These are phyloP conservation scores for Microplitis demolitor DNA, from an alignment of 1,140 invertebrate genomes.

Conservation along the genomic window DNA sequence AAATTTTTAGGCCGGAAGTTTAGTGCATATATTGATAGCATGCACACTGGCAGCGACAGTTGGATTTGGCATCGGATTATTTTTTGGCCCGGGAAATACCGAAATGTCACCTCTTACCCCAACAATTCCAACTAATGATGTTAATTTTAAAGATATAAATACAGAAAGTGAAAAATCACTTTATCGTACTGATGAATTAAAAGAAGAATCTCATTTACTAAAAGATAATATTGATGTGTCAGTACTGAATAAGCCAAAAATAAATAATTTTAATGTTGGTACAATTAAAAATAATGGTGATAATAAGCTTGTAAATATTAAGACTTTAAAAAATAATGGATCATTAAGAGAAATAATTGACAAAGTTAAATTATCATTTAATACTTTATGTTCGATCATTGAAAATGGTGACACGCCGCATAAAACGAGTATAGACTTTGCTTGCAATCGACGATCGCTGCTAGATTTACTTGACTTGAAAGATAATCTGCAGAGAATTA, in stretches of 20 bases:
- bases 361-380: constrained; percentile 1
- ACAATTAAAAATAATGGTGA: too few relatives aligned
- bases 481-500: background rate
- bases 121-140: background rate
- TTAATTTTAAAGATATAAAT: constrained; percentile 11
- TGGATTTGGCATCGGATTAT: constrained; percentile 25
- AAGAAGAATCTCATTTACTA: background rate
- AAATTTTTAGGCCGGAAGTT: constrained; percentile 8
- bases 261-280: background rate
- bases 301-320: background rate
- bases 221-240: background rate
- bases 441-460: background rate
- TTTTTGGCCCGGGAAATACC: constrained; percentile 2
- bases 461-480: constrained; percentile 7
- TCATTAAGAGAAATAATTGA: background rate
- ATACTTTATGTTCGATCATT: constrained; percentile 13
- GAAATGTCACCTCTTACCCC: background rate
- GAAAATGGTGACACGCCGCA: background rate
- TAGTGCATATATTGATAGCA: constrained; percentile 17
- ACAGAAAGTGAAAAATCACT: background rate
- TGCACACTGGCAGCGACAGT: constrained; percentile 21
- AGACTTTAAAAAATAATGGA: background rate
- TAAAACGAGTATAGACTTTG: background rate
- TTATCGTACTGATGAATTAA: background rate
- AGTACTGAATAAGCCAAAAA: background rate